Conservation (phyloP, 2,113 vertebrate genomes). For the Nothobranchius kuhntae region DNA sequence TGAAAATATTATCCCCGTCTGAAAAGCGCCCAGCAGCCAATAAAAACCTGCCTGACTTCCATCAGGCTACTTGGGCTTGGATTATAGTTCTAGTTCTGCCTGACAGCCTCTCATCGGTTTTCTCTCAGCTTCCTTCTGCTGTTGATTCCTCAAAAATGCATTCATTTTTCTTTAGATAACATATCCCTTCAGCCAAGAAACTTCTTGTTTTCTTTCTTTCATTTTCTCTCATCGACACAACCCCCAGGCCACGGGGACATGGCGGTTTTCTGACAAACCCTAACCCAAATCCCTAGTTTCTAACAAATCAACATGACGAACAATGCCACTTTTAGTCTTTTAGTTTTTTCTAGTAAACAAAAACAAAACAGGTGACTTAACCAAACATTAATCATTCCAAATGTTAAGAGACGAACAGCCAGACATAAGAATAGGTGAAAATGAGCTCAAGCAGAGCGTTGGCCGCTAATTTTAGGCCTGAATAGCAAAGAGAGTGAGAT, state of each 20-base stretch:
- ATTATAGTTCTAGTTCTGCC: slow-evolving; percentile 44
- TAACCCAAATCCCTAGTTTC: slow-evolving; percentile 22
- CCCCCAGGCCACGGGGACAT: slow-evolving; percentile 7
- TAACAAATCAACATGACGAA: slow-evolving; percentile 17
- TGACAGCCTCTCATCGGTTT: slow-evolving; percentile 46
- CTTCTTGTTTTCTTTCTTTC: slow-evolving; percentile 11
- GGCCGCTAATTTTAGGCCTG: slow-evolving; percentile 73
- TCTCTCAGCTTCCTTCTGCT: slow-evolving; percentile 18
- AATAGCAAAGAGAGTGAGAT: slow-evolving; percentile 65
- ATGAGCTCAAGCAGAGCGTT: slow-evolving; percentile 51
- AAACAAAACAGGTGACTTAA: slow-evolving; percentile 59
- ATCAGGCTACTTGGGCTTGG: slow-evolving; percentile 71
- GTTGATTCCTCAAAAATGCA: slow-evolving; percentile 34
- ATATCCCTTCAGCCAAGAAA: slow-evolving; percentile 34
- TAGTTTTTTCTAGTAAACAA: slow-evolving; percentile 47
- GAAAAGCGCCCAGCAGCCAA: slow-evolving; percentile 67
- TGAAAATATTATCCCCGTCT: slow-evolving; percentile 78
- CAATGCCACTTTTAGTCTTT: background rate
- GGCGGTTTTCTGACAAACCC: slow-evolving; percentile 11
- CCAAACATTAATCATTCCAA: slow-evolving; percentile 54
- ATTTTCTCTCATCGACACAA: background rate
- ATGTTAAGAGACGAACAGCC: slow-evolving; percentile 40
- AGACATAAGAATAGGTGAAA: slow-evolving; percentile 61
- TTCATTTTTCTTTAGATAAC: slow-evolving; percentile 22
- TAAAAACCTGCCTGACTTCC: slow-evolving; percentile 76